phyloP scores from a whole-genome alignment of 2,113 vertebrate genomes.

The Xenopus tropicalis region DNA sequence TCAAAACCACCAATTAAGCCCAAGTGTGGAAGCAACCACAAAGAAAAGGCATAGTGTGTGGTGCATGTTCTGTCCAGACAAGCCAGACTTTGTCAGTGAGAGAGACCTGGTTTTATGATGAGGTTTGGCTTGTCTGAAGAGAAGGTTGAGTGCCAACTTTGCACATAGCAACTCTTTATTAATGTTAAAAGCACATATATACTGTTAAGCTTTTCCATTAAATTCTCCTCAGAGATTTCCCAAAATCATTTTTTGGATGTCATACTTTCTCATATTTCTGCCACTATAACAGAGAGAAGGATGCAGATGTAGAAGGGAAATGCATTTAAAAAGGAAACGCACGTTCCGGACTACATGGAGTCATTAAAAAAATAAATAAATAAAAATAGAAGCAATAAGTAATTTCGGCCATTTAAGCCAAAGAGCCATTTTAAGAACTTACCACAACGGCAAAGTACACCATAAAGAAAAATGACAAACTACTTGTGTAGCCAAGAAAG shows the following conservation, averaged over 20 bases:
- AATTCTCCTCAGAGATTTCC: background rate
- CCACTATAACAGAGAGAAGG: slow-evolving; percentile 38
- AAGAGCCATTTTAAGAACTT: slow-evolving; percentile 68
- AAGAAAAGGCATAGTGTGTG: too few species aligned
- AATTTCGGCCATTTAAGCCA: slow-evolving; percentile 53
- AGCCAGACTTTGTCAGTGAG: too few species aligned
- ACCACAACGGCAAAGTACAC: slow-evolving; percentile 89
- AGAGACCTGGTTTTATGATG: too few species aligned
- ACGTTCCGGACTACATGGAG: slow-evolving; percentile 39
- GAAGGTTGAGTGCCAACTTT: too few species aligned
- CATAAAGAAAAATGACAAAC: slow-evolving; percentile 90
- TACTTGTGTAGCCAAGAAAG: slow-evolving; percentile 95
- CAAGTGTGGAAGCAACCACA: too few species aligned
- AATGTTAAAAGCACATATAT: too few species aligned
- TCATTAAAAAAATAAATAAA: slow-evolving; percentile 23
- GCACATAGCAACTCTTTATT: too few species aligned
- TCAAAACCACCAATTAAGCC: too few species aligned
- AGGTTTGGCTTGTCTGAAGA: too few species aligned
- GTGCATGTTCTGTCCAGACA: too few species aligned
- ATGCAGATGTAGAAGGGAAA: slow-evolving; percentile 26
- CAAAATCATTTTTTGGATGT: background rate
- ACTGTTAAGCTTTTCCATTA: background rate
- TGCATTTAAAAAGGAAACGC: slow-evolving; percentile 36
- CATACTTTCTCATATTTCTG: slow-evolving; percentile 2
- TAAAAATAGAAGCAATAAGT: slow-evolving; percentile 48